Evolutionary conservation across 2,113 vertebrate species (phyloP).

Genomic region (Malaclemys terrapin): DNA sequence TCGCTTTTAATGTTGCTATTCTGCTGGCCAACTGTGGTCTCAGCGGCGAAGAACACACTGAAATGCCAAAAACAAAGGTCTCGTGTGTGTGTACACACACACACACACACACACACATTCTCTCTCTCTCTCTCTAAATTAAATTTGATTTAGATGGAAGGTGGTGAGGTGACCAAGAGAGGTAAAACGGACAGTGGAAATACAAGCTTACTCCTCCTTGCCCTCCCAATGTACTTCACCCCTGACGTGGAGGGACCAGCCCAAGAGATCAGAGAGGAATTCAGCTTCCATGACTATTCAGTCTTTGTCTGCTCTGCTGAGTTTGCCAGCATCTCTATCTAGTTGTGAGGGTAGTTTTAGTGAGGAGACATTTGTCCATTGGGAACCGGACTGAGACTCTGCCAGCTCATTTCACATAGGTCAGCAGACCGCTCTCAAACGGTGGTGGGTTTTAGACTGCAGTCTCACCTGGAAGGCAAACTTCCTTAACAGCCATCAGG

Average conservation of each 20-base stretch:
- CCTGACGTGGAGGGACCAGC: neutral
- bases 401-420: neutral
- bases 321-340: accelerated
- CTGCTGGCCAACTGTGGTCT: neutral
- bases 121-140: neutral
- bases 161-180: neutral
- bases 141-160: neutral
- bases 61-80: neutral
- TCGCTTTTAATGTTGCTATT: neutral
- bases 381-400: neutral
- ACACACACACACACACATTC: too few species aligned
- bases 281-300: neutral
- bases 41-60: neutral
- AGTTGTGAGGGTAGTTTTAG: neutral
- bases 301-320: neutral
- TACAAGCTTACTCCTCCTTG: neutral
- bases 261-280: neutral
- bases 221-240: neutral
- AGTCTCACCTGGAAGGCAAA: neutral
- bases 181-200: neutral
- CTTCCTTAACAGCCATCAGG: neutral
- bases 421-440: neutral
- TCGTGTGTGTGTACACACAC: neutral
- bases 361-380: too few species aligned
- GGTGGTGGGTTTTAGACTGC: neutral